These are phyloP conservation scores for Stegodyphus dumicola DNA, from an alignment of 1,140 invertebrate species.

Conservation along the genomic window DNA sequence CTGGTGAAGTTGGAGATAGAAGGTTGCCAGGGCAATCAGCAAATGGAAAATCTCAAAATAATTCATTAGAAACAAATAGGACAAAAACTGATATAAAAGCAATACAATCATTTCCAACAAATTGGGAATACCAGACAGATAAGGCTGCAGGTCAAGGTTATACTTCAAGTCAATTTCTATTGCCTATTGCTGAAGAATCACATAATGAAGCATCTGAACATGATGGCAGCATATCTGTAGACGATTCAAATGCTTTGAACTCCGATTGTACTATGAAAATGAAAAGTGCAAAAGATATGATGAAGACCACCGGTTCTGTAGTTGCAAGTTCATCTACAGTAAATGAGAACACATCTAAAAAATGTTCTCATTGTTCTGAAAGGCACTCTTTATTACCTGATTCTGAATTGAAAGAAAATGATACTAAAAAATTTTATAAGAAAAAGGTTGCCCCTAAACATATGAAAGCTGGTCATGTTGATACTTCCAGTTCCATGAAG, in stretches of 20 bases:
- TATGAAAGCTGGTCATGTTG: neutral
- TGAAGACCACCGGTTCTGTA: neutral
- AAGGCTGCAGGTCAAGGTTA: neutral
- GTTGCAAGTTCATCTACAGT: neutral
- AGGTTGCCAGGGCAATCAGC: neutral
- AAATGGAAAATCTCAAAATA: neutral
- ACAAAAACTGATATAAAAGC: neutral
- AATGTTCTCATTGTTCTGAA: constrained; percentile 42
- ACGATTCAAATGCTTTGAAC: neutral
- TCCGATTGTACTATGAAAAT: neutral
- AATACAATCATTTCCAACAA: constrained; percentile 40
- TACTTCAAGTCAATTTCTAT: constrained; percentile 14
- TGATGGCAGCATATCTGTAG: constrained; percentile 7
- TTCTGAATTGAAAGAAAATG: neutral
- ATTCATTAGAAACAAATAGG: neutral
- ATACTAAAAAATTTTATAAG: neutral
- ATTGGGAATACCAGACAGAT: constrained; percentile 48
- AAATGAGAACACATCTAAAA: neutral
- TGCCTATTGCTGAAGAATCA: constrained; percentile 49
- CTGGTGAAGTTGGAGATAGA: neutral
- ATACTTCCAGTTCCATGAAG: neutral
- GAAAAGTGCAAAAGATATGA: neutral
- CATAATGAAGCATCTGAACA: constrained; percentile 41
- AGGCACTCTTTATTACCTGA: constrained; percentile 9
- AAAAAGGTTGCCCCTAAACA: constrained; percentile 1